Evolutionary conservation across 2,888 invertebrate genomes (phyloP).

Genomic region (Rotaria macrura): DNA sequence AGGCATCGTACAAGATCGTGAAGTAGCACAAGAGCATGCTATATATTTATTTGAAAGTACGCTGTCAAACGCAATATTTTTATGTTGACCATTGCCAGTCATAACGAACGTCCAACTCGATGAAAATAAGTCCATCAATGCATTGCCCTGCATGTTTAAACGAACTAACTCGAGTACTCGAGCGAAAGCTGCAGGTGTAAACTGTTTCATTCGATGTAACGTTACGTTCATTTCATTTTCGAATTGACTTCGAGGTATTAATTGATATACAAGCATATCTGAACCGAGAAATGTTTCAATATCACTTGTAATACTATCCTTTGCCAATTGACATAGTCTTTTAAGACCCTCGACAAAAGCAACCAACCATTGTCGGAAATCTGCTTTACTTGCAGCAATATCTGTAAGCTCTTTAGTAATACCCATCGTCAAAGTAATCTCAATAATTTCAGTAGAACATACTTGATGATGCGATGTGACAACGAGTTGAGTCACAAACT

Average conservation of each 20-base stretch:
- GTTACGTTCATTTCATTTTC: not conserved
- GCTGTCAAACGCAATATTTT: not conserved
- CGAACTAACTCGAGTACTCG: not conserved
- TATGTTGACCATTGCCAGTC: not conserved
- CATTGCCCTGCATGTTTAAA: not conserved
- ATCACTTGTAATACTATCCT: not conserved
- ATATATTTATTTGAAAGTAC: not conserved
- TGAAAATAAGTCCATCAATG: not conserved
- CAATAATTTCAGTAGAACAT: not conserved
- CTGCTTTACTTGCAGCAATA: too few relatives aligned
- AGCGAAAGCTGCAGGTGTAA: not conserved
- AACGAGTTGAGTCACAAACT: too few relatives aligned
- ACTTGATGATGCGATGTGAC: not conserved
- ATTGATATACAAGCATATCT: not conserved
- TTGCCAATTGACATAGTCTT: not conserved
- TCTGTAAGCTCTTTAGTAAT: too few relatives aligned
- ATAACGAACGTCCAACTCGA: not conserved
- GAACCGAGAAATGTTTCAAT: not conserved
- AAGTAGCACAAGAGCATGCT: not conserved
- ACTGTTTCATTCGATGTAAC: not conserved
- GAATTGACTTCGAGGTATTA: not conserved
- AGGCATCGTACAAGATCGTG: not conserved
- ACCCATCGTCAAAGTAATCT: not conserved
- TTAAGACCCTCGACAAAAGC: not conserved
- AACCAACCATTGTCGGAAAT: not conserved